These are phyloP conservation scores for Cataglyphis livida DNA, from an alignment of 2,888 invertebrate species.

Conservation along the genomic window DNA sequence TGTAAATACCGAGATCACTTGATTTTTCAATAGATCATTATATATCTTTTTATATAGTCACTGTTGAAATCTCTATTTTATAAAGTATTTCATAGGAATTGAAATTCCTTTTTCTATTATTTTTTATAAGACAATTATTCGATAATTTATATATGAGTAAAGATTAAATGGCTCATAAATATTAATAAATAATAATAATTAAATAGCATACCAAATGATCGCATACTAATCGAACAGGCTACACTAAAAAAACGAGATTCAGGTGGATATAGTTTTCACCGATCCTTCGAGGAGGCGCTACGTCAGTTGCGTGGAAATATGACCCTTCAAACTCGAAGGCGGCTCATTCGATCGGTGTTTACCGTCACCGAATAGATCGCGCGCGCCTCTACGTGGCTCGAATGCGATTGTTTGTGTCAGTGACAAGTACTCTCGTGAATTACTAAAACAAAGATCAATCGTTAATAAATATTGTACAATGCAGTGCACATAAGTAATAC, in stretches of 20 bases:
- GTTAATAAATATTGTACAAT: background rate
- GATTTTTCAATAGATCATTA: background rate
- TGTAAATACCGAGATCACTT: too few relatives aligned
- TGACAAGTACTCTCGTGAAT: background rate
- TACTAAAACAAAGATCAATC: background rate
- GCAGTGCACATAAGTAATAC: background rate
- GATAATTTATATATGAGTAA: background rate
- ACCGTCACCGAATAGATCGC: conserved; percentile 12
- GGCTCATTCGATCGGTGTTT: conserved; percentile 39
- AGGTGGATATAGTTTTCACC: conserved; percentile 10
- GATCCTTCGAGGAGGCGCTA: conserved; percentile 20
- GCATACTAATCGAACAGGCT: background rate
- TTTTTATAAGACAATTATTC: background rate
- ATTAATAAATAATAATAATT: conserved; percentile 4
- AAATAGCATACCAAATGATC: background rate
- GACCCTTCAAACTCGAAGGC: conserved; percentile 34
- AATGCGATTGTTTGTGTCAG: background rate
- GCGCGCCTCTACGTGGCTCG: background rate
- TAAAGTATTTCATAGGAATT: background rate
- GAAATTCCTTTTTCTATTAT: background rate
- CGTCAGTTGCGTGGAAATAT: conserved; percentile 21
- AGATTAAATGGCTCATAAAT: background rate
- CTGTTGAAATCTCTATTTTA: background rate
- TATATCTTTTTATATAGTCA: background rate
- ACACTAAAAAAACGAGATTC: background rate